These are phyloP conservation scores for Amblyteles armatorius DNA, from an alignment of 2,888 invertebrate species.

Conservation along the genomic window DNA sequence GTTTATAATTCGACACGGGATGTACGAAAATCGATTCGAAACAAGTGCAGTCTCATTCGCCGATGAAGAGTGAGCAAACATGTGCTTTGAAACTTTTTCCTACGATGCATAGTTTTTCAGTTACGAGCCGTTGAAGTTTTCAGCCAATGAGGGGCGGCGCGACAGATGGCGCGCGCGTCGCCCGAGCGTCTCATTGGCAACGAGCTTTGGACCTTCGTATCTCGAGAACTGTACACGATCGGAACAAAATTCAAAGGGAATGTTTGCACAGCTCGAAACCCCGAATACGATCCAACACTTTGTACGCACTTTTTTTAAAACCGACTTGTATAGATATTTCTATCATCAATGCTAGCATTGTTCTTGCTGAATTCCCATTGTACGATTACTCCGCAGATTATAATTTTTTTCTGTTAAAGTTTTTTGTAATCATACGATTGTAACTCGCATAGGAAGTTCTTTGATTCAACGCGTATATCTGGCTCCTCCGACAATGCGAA, in stretches of 20 bases:
- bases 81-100: background rate
- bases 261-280: background rate
- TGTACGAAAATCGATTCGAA: background rate
- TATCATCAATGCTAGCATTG: background rate
- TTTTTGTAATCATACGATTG: background rate
- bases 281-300: background rate
- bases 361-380: background rate
- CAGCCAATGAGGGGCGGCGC: background rate
- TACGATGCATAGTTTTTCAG: background rate
- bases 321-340: background rate
- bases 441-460: background rate
- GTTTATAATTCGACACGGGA: background rate
- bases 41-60: background rate
- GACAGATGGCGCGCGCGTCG: background rate
- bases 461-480: conserved; percentile 26
- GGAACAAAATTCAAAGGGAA: background rate
- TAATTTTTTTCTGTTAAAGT: background rate
- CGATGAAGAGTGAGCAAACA: background rate
- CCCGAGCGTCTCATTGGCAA: background rate
- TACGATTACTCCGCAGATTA: background rate
- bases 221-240: background rate
- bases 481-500: background rate
- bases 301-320: background rate
- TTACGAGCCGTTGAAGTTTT: background rate
- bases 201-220: background rate